A percentile compares a stretch with the other conserved stretches of the same genome.
Evolutionary conservation across 2,888 invertebrate genomes (phyloP).

Genomic region (Drosophila quinaria): DNA sequence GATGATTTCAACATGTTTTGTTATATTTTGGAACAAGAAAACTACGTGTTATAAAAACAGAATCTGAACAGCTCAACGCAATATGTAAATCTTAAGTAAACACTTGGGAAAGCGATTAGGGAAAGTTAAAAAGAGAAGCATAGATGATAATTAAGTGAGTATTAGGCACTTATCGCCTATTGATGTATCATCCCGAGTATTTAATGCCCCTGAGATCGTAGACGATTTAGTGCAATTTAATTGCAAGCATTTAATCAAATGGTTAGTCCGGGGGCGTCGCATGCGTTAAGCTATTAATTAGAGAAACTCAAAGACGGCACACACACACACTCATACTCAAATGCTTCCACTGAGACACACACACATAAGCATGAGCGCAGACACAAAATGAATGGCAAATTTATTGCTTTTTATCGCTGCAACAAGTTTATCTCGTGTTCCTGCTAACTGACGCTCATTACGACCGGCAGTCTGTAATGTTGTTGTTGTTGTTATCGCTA

Average conservation of each 20-base stretch:
- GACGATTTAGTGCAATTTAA: conserved; percentile 72
- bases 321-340: conserved; percentile 15
- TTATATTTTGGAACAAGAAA: no score
- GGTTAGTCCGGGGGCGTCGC: conserved; percentile 21
- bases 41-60: no score
- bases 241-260: conserved; percentile 65
- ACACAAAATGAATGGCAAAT: conserved; percentile 60
- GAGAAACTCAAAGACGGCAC: conserved; percentile 39
- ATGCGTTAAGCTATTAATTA: conserved; percentile 71
- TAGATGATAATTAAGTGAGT: background rate
- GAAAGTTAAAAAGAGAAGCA: background rate
- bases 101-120: background rate
- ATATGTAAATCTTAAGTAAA: background rate
- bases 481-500: conserved; percentile 16
- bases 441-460: conserved; percentile 74
- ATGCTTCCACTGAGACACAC: background rate
- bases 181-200: conserved; percentile 7
- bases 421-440: conserved; percentile 77
- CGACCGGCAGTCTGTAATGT: conserved; percentile 33
- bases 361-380: conserved; percentile 3
- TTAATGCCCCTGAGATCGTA: conserved; percentile 24
- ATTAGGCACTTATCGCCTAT: conserved; percentile 14
- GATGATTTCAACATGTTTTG: no score
- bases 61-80: background rate
- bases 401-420: conserved; percentile 76